Conservation (phyloP, 2,888 invertebrate genomes). For the Andrena dorsata region DNA sequence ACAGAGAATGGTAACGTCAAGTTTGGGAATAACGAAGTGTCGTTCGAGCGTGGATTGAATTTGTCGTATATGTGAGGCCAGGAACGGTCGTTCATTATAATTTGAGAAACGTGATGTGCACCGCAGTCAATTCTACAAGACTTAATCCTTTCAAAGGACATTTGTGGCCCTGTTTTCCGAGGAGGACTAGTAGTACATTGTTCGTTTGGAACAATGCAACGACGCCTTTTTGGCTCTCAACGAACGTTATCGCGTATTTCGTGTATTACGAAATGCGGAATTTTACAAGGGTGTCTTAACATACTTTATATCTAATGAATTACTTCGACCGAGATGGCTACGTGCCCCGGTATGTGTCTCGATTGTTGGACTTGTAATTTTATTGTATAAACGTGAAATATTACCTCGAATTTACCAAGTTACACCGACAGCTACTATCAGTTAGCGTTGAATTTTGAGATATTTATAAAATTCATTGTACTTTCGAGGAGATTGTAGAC, state of each 20-base stretch:
- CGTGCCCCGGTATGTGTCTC: not conserved
- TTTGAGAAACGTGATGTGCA: conserved; percentile 38
- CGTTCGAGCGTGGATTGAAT: conserved; percentile 82
- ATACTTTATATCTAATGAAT: conserved; percentile 23
- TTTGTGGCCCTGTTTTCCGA: conserved; percentile 9
- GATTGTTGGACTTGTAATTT: conserved; percentile 35
- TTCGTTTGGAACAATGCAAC: conserved; percentile 17
- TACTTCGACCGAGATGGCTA: conserved; percentile 7
- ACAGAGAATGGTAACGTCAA: conserved; percentile 81
- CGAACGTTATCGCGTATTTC: conserved; percentile 30
- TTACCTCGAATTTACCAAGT: conserved; percentile 47
- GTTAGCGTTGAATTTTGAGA: conserved; percentile 73
- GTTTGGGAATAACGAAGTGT: conserved; percentile 80
- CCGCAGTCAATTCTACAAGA: conserved; percentile 38
- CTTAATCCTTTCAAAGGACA: conserved; percentile 5
- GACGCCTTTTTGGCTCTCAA: conserved; percentile 38
- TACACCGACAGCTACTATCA: conserved; percentile 55
- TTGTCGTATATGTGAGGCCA: conserved; percentile 81
- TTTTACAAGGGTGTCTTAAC: conserved; percentile 16
- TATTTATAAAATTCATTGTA: conserved; percentile 70
- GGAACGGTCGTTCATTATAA: conserved; percentile 67
- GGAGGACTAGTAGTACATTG: conserved; percentile 13
- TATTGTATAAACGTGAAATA: conserved; percentile 41
- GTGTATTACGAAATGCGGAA: conserved; percentile 15
- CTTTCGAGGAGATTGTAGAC: conserved; percentile 54